Evolutionary conservation across 2,797 vertebrate species (phyloP).

Genomic region (Tinamus major): DNA sequence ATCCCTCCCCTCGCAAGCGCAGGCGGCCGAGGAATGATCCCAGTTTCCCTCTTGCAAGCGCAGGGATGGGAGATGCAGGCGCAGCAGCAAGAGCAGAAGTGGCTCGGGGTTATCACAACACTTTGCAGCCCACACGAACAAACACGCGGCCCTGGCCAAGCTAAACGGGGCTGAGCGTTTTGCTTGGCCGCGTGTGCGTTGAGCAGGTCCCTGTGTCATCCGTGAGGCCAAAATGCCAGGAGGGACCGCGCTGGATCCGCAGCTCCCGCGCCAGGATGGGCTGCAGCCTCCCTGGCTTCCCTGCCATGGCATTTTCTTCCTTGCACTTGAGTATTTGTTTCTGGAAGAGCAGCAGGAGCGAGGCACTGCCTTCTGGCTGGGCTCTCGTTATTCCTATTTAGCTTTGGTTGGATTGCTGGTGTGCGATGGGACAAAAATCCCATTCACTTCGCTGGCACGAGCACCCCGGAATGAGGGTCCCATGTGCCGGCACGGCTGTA

Average conservation of each 20-base stretch:
- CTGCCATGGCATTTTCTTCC: not conserved
- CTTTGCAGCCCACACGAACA: not conserved
- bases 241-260: rapidly evolving
- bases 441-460: not conserved
- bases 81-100: not conserved
- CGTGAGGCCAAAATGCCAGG: not conserved
- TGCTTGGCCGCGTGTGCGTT: not conserved
- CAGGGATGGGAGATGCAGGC: not conserved
- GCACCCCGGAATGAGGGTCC: not conserved
- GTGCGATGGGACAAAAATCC: not conserved
- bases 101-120: not conserved
- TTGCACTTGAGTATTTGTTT: not conserved
- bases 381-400: not conserved
- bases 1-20: not conserved
- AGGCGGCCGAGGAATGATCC: rapidly evolving
- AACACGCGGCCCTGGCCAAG: not conserved
- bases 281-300: not conserved
- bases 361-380: not conserved
- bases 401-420: not conserved
- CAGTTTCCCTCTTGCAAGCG: not conserved
- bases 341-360: not conserved
- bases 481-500: not conserved
- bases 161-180: not conserved
- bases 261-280: not conserved
- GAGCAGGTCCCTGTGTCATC: not conserved